Conservation (phyloP, 2,797 vertebrate genomes). For the Fratercula arctica region DNA sequence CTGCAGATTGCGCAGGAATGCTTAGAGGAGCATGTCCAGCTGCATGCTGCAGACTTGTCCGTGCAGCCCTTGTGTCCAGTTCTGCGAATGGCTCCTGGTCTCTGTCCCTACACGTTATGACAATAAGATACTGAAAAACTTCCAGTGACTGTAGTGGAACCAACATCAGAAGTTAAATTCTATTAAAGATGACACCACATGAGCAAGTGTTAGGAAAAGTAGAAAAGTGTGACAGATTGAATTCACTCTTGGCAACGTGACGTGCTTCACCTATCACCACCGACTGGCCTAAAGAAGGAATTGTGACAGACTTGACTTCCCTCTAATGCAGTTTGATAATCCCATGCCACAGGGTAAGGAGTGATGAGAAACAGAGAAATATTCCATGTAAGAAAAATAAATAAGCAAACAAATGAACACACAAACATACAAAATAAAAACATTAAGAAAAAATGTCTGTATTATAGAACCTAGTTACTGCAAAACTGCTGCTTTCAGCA, state of each 20-base stretch:
- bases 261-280: background rate
- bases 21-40: rapidly evolving
- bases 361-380: background rate
- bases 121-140: background rate
- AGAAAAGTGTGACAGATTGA: background rate
- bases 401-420: background rate
- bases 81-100: background rate
- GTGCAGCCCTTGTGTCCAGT: background rate
- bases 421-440: background rate
- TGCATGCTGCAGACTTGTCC: background rate
- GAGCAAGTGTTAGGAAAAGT: background rate
- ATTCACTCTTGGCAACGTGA: background rate
- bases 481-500: background rate
- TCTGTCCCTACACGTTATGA: background rate
- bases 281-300: background rate
- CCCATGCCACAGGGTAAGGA: background rate
- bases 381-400: background rate
- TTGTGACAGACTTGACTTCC: background rate
- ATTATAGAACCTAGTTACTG: background rate
- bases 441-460: background rate
- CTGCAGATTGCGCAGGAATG: background rate
- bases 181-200: background rate
- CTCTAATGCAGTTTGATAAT: background rate
- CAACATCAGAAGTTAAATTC: background rate
- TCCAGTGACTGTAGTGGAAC: background rate